phyloP scores from a whole-genome alignment of 2,888 invertebrate genomes.

The Diarsia rubi region DNA sequence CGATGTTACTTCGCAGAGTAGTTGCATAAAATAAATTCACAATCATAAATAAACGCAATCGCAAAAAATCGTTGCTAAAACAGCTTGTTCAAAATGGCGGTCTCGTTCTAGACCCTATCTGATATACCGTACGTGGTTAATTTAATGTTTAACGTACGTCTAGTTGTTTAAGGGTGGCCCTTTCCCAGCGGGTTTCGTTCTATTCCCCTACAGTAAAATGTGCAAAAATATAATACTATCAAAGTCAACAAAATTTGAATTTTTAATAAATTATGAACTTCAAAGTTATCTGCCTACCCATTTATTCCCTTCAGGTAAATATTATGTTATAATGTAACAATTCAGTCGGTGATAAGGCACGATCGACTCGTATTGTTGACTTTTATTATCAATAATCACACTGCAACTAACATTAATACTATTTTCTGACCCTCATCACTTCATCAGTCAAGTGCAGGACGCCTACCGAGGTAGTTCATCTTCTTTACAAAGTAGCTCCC shows the following conservation, averaged over 20 bases:
- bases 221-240: background rate
- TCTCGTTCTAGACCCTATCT: background rate
- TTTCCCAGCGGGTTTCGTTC: background rate
- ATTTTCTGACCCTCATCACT: constrained; percentile 13
- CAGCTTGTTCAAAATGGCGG: background rate
- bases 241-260: constrained; percentile 4
- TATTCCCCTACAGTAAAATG: background rate
- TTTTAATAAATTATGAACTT: constrained; percentile 22
- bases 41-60: background rate
- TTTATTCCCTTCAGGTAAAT: constrained; percentile 25
- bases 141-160: background rate
- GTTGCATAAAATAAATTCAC: background rate
- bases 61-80: background rate
- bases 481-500: too few species aligned
- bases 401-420: constrained; percentile 22
- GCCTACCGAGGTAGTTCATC: background rate
- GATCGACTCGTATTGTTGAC: constrained; percentile 45
- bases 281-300: constrained; percentile 16
- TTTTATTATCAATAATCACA: constrained; percentile 45
- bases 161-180: background rate
- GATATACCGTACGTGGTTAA: background rate
- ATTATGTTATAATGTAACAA: constrained; percentile 38
- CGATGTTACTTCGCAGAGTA: background rate
- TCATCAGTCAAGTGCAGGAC: constrained; percentile 35
- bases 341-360: constrained; percentile 52